These are phyloP conservation scores for Helostoma temminkii DNA, from an alignment of 2,797 vertebrate species.

Conservation along the genomic window DNA sequence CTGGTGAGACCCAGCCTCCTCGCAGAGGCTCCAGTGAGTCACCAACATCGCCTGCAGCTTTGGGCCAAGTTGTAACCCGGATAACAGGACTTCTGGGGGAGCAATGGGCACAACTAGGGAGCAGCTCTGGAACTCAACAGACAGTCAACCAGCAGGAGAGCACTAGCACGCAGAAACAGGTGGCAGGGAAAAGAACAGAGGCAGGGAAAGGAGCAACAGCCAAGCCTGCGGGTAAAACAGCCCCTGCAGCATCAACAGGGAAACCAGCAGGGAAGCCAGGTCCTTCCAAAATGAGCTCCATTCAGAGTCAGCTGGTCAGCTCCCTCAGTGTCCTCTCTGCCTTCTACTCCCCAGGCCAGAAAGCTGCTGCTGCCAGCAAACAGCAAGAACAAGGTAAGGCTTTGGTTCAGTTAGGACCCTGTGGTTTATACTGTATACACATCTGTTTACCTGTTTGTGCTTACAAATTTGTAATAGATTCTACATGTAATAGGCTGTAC, in stretches of 20 bases:
- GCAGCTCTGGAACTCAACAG: slow-evolving; percentile 77
- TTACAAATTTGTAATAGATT: slow-evolving; percentile 5
- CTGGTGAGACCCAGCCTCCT: slow-evolving; percentile 49
- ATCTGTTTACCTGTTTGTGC: slow-evolving; percentile 25
- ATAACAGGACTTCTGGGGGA: slow-evolving; percentile 96
- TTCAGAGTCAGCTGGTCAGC: slow-evolving; percentile 96
- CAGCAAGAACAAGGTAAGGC: slow-evolving; percentile 85
- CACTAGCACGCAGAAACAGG: slow-evolving; percentile 83
- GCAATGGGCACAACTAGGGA: slow-evolving; percentile 95
- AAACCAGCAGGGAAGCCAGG: slow-evolving; percentile 81
- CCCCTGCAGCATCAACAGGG: slow-evolving; percentile 59
- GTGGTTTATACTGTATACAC: slow-evolving; percentile 8
- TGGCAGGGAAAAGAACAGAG: slow-evolving; percentile 73
- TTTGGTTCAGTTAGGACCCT: slow-evolving; percentile 12
- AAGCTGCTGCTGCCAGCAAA: slow-evolving; percentile 80
- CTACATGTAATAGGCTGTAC: slow-evolving; percentile 8
- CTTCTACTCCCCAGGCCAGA: slow-evolving; percentile 90
- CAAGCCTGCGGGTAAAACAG: slow-evolving; percentile 72
- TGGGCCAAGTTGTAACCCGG: slow-evolving; percentile 94
- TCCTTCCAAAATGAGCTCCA: slow-evolving; percentile 96
- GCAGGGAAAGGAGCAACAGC: slow-evolving; percentile 69
- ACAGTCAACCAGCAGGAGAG: slow-evolving; percentile 85
- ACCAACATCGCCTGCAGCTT: slow-evolving; percentile 86
- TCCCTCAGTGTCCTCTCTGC: slow-evolving; percentile 95
- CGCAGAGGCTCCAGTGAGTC: slow-evolving; percentile 75